Conservation (phyloP, 2,797 vertebrate species). For the Acestrorhynchus altus region DNA sequence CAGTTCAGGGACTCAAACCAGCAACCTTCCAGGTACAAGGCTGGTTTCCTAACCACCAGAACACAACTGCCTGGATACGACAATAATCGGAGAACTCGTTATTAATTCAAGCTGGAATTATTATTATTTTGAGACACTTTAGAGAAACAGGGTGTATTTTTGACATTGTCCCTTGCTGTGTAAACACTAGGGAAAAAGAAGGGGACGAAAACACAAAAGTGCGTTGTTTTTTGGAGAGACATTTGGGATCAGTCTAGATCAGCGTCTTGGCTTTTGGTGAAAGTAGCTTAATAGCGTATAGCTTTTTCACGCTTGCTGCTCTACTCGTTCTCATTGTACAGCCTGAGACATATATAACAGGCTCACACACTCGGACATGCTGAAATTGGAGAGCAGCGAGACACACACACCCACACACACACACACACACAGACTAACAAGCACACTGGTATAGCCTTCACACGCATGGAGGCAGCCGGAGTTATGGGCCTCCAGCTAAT, state of each 20-base stretch:
- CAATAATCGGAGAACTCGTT: no score
- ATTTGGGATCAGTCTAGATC: background rate
- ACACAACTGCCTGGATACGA: no score
- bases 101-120: no score
- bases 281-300: background rate
- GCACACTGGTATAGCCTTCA: slow-evolving; percentile 40
- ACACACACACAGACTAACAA: slow-evolving; percentile 46
- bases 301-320: background rate
- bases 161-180: no score
- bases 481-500: slow-evolving; percentile 20
- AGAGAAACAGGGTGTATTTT: no score
- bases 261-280: background rate
- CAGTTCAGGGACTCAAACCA: no score
- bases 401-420: slow-evolving; percentile 26
- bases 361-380: slow-evolving; percentile 50
- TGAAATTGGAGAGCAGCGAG: slow-evolving; percentile 52
- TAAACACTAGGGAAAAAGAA: no score
- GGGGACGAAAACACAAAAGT: no score
- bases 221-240: background rate
- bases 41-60: no score
- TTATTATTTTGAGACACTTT: no score
- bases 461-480: slow-evolving; percentile 38
- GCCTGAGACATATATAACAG: slow-evolving; percentile 46
- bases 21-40: no score
- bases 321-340: background rate